phyloP scores from a whole-genome alignment of 35 echinoderm and acorn worm species.

The Ophiothrix spiculata region DNA sequence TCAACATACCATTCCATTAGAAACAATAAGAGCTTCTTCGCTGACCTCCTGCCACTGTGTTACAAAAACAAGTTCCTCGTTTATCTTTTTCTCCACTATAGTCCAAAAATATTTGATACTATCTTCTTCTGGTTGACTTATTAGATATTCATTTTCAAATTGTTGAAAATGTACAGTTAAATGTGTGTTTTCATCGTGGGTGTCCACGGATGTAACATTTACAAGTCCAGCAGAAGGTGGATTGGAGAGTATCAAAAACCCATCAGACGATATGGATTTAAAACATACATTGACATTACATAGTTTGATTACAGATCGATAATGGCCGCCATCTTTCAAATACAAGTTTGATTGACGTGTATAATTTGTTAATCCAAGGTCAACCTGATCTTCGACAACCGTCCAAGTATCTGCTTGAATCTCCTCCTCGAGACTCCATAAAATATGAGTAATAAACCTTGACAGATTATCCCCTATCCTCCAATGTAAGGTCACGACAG shows the following conservation, averaged over 20 bases:
- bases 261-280: neutral
- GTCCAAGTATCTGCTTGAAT: neutral
- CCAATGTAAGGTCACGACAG: neutral
- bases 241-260: slow-evolving; percentile 11
- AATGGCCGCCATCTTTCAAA: neutral
- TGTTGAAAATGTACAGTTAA: neutral
- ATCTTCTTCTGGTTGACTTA: neutral
- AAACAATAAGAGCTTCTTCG: neutral
- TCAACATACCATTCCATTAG: too few species aligned
- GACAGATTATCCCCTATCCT: neutral
- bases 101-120: neutral
- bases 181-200: neutral
- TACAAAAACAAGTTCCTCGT: neutral
- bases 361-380: neutral
- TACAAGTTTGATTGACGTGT: neutral
- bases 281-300: slow-evolving; percentile 16
- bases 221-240: neutral
- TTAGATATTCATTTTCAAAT: neutral
- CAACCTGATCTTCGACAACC: neutral
- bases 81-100: neutral
- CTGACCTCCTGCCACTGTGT: neutral
- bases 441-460: neutral
- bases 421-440: neutral
- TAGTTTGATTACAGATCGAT: neutral
- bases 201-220: neutral